Evolutionary conservation across 2,888 invertebrate genomes (phyloP).

Genomic region (Penaeus monodon): DNA sequence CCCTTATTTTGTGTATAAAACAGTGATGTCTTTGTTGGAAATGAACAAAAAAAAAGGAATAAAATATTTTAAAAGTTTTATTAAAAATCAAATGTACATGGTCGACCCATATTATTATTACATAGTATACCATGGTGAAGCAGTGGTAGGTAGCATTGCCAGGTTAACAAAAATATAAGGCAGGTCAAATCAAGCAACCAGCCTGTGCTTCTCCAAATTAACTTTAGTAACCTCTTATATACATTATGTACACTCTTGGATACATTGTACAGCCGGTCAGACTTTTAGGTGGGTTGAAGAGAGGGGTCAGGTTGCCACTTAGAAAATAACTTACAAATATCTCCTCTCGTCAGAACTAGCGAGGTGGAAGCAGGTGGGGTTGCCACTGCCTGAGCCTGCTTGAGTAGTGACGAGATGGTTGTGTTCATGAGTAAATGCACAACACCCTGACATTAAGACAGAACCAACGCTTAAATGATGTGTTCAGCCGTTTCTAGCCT

Average conservation of each 20-base stretch:
- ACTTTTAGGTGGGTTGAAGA: conserved; percentile 41
- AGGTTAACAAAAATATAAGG: conserved; percentile 60
- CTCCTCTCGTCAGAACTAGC: conserved; percentile 15
- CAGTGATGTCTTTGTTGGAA: too few species aligned
- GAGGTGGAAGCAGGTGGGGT: conserved; percentile 5
- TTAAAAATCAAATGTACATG: conserved; percentile 58
- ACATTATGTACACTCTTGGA: conserved; percentile 58
- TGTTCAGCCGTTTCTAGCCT: conserved; percentile 52
- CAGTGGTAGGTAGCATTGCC: conserved; percentile 54
- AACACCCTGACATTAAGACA: conserved; percentile 43
- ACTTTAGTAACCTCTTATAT: conserved; percentile 55
- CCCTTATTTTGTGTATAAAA: too few species aligned
- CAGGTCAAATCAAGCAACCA: conserved; percentile 49
- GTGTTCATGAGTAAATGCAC: conserved; percentile 47
- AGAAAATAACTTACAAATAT: conserved; percentile 20
- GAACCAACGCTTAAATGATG: conserved; percentile 25
- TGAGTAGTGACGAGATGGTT: conserved; percentile 11
- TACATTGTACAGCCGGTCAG: conserved; percentile 55
- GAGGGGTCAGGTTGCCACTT: conserved; percentile 20
- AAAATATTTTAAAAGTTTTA: conserved; percentile 53
- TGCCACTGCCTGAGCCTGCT: not conserved
- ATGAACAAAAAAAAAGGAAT: too few species aligned
- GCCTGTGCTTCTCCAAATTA: conserved; percentile 52
- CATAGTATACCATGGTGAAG: conserved; percentile 53
- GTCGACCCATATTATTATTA: conserved; percentile 50